phyloP scores from a whole-genome alignment of 2,888 invertebrate genomes.

The Mimumesa dahlbomi region DNA sequence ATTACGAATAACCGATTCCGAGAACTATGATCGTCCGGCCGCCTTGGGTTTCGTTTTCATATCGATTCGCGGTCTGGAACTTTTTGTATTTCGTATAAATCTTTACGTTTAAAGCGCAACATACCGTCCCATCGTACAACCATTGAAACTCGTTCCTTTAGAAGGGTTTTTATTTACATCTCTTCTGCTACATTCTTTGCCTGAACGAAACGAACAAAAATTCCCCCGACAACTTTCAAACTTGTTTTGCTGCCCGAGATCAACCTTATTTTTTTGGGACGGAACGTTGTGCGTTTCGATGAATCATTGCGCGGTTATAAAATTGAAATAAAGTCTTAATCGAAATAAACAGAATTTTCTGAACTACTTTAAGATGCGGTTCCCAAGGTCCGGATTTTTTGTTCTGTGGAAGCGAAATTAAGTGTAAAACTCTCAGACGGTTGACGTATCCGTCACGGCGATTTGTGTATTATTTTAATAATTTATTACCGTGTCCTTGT shows the following conservation, averaged over 20 bases:
- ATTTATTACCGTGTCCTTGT: constrained; percentile 17
- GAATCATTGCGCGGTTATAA: constrained; percentile 26
- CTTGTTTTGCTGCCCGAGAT: constrained; percentile 9
- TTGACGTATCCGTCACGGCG: not conserved
- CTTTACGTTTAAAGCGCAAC: too few relatives aligned
- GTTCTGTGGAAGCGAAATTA: not conserved
- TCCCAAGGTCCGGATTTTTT: constrained; percentile 3
- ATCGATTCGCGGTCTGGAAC: not conserved
- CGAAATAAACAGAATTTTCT: constrained; percentile 28
- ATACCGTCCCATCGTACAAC: too few relatives aligned
- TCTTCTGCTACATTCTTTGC: not conserved
- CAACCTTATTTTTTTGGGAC: constrained; percentile 5
- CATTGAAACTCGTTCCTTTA: too few relatives aligned
- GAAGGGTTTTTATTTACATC: too few relatives aligned
- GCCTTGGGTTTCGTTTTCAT: not conserved
- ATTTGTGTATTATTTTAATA: constrained; percentile 3
- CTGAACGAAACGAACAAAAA: constrained; percentile 3
- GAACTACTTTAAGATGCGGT: not conserved
- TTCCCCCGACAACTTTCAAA: constrained; percentile 11
- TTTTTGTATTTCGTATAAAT: too few relatives aligned
- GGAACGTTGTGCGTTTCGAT: not conserved
- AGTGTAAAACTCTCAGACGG: not conserved
- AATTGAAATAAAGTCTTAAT: constrained; percentile 18
- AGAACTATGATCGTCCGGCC: not conserved
- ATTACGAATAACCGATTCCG: not conserved